Base-by-base conservation (phyloP, 2,113 vertebrate genomes). In the Sander vitreus region DNA sequence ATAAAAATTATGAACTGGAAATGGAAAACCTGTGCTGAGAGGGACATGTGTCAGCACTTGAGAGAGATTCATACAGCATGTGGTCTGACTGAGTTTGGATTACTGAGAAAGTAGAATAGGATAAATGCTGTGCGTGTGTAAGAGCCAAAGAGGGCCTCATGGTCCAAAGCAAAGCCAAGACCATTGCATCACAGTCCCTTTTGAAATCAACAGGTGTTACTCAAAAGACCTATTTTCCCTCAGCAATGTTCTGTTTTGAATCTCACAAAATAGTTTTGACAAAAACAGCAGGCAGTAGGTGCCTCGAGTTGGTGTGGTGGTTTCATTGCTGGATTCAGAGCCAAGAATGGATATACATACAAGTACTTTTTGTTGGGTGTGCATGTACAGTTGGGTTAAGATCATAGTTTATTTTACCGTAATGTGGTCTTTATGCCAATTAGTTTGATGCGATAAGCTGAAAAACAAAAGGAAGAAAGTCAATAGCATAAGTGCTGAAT, bases 141-240 rank as follows among this genome's bases (percentile, higher is more conserved):
- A 39, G 78, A 81, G 80, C 69, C 59, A 62, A 74, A 88, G 73
- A 65, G 57, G 85, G 88, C 74, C 86, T 91, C 85, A 85, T 80
- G 77, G 80, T 91, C 76, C 25, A 68, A 39, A 83, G 80, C 59
- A 58, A 80, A 85, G 85, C 88, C 89, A 90, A 89, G 83, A 78
- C 43, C 58, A 86, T 90, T 93, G 89, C 91, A 93, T 92, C 90
- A 90, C 78, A 83, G 75, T 65, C 48, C 76, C 88, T 91, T 91
- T 91, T 92, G 85, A 92, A 91, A 92, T 90, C 80, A 94, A 93
- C 92, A 94, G 92, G 92, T 94, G 89, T 89, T 93, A 88, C 70
- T 83, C 60, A 76, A 90, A 93, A 92, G 71, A 75, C 67, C 73
- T 19, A 53, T 55, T 90, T 86, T 59, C 84, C 73, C 65, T 86